Base-by-base conservation (phyloP, 2,797 vertebrate genomes). In the Smutsia gigantea region DNA sequence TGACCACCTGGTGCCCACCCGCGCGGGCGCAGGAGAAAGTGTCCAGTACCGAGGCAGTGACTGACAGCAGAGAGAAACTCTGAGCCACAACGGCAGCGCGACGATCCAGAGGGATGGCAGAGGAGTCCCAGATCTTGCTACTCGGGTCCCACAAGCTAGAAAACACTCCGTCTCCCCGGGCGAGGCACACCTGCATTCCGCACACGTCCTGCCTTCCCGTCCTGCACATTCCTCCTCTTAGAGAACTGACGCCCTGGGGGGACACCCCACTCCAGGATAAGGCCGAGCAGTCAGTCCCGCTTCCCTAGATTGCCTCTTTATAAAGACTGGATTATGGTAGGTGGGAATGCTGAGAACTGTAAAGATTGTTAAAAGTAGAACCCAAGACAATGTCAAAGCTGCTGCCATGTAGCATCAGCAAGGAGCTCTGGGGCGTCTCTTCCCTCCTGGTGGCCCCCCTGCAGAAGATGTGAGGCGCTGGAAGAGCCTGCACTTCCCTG, bases 391-490 rank as follows among this genome's bases (percentile, higher is more conserved):
- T 68, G 27, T 89, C 95, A 83, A 23, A 93, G 78, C 91, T 89
- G 96, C 92, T 97, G 84, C 90, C 72, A 89, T 14, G 49, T 98
- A 98, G 98, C 98, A 97, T 98, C 98, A 96, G 96, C 96, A 98
- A 78, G 61, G 88, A 97, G 95, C 71, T 94, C 55, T 82, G 97
- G 92, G 87, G 71, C n/a, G 93, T 96, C 87, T 94, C 88, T 21
- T 95, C 86, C 92, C 91, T 93, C 69, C 21, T 69, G 34, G 84
- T 64, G 93, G 96, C 37, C 46, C 71, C 75, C 42, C 42, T 34
- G 5, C 13, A 14, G 69, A 95, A 92, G 90, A 95, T 85, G 37
- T 69, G 81, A 49, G 29, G 34, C 71, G 55, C 64, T 88, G 69
- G 88, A 93, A 84, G 25, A 81, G 90, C 77, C 72, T 75, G 14